These are phyloP conservation scores for Sclerodermus sp. DNA, from an alignment of 2,888 invertebrate species.

Conservation along the genomic window DNA sequence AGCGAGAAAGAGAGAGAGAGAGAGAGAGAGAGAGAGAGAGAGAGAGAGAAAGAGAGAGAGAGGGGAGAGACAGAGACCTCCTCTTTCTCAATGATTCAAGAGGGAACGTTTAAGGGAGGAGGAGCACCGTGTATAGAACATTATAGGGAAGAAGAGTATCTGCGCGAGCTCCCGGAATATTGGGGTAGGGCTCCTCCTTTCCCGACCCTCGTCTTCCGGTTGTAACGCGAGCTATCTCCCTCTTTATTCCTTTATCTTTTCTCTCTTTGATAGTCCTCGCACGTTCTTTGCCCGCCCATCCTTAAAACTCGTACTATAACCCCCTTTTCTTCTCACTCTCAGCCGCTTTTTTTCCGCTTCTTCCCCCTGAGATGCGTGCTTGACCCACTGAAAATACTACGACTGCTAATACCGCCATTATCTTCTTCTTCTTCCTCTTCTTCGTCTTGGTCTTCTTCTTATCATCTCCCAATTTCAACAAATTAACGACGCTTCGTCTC, in stretches of 20 bases:
- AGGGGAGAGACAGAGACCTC: constrained; percentile 51
- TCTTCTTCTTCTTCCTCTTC: too few species aligned
- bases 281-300: too few species aligned
- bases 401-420: too few species aligned
- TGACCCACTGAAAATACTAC: too few species aligned
- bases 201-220: constrained; percentile 50
- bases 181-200: constrained; percentile 35
- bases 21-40: neutral
- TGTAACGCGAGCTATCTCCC: constrained; percentile 48
- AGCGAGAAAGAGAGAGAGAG: neutral
- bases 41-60: constrained; percentile 14
- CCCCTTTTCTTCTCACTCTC: too few species aligned
- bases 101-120: constrained; percentile 49
- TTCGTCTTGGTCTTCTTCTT: too few species aligned
- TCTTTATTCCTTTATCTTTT: constrained; percentile 6
- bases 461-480: too few species aligned
- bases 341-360: too few species aligned
- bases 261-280: neutral
- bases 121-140: constrained; percentile 52
- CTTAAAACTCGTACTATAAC: too few species aligned
- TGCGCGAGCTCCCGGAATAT: constrained; percentile 27
- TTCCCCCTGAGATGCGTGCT: too few species aligned
- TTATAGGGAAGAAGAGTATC: constrained; percentile 51
- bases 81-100: constrained; percentile 23
- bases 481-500: too few species aligned